Percentiles rank a stretch among this genome's conserved stretches.
Conservation (phyloP, 2,888 invertebrate genomes). For the Cryptocephalus moraei region DNA sequence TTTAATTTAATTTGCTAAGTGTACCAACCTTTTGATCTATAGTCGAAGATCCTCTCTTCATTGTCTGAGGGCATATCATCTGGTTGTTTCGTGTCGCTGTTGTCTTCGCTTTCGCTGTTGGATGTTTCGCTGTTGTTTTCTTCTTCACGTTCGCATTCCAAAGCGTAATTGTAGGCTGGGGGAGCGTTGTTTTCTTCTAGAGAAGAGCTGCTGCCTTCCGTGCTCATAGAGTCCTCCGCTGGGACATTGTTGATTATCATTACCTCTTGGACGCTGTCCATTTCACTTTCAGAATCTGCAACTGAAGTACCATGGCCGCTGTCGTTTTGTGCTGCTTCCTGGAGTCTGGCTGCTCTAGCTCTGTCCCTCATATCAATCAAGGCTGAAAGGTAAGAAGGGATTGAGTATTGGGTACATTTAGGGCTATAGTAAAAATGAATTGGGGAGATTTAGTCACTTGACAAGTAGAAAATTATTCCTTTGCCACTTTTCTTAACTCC, state of each 20-base stretch:
- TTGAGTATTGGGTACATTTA: too few relatives aligned
- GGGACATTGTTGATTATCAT: too few relatives aligned
- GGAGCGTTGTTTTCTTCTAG: slow-evolving; percentile 7
- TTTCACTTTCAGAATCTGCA: slow-evolving; percentile 30
- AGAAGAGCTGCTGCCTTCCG: slow-evolving; percentile 2
- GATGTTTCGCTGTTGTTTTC: slow-evolving; percentile 1
- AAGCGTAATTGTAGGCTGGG: slow-evolving; percentile 11
- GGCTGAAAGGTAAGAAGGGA: slow-evolving; percentile 18
- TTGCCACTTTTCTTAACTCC: too few relatives aligned
- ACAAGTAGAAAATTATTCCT: too few relatives aligned
- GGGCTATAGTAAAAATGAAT: too few relatives aligned
- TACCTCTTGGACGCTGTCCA: slow-evolving; percentile 13
- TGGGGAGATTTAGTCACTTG: neutral
- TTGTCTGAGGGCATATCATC: too few relatives aligned
- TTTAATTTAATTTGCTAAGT: too few relatives aligned
- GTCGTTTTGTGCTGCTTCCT: slow-evolving; percentile 19
- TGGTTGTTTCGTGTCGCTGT: too few relatives aligned
- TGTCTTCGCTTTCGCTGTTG: too few relatives aligned
- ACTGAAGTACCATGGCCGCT: slow-evolving; percentile 33
- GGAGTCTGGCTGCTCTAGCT: slow-evolving; percentile 17
- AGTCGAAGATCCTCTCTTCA: too few relatives aligned
- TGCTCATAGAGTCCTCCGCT: too few relatives aligned
- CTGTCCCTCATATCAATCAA: slow-evolving; percentile 28
- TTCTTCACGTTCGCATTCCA: slow-evolving; percentile 13
- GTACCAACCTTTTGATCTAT: too few relatives aligned